Evolutionary conservation across 2,113 vertebrate genomes (phyloP), one percentile per base, ranked within the genome.

Genomic region (Dissostichus mawsoni): DNA sequence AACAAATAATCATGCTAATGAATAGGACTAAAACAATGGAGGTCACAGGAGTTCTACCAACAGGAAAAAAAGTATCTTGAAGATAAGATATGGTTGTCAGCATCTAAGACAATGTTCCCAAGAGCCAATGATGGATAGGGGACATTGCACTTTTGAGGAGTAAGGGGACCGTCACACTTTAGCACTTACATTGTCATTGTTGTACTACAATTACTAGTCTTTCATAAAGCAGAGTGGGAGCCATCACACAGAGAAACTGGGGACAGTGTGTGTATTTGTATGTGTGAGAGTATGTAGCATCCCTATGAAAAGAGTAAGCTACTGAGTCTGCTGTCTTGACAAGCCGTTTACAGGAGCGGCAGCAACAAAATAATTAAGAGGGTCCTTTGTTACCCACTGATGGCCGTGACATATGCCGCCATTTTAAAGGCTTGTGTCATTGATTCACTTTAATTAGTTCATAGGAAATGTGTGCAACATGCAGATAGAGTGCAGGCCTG

Each of bases 391-490:
- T 91, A 81, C 76, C 64, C 76, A 56, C 90, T 88, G 90, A 94
- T 90, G 93, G 86, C 90, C 82, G 20, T 91, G 92, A 94, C 92
- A 93, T 89, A 84, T 88, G 89, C 88, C 72, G 76, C 90, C 92
- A 91, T 94, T 94, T 90, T 89, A 90, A 93, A 92, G 92, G 88
- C 83, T 86, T 88, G 85, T 94, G 92, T 91, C 92, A 93, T 92
- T 93, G 93, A 95, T 94, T 94, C 84, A 89, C 90, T 95, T 94
- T 95, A 95, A 95, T 95, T 94, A 94, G 90, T 91, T 94, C 88
- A 90, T 84, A 74, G 86, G 82, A 88, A 92, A 89, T 89, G 85
- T 90, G 90, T 89, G 84, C 83, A 76, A 91, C 91, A 90, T 88
- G 88, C 89, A 89, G 86, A 93, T 90, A 92, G 85, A 89, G 87